These are phyloP conservation scores for Psettodes erumei DNA, from an alignment of 2,113 vertebrate species.

Conservation along the genomic window DNA sequence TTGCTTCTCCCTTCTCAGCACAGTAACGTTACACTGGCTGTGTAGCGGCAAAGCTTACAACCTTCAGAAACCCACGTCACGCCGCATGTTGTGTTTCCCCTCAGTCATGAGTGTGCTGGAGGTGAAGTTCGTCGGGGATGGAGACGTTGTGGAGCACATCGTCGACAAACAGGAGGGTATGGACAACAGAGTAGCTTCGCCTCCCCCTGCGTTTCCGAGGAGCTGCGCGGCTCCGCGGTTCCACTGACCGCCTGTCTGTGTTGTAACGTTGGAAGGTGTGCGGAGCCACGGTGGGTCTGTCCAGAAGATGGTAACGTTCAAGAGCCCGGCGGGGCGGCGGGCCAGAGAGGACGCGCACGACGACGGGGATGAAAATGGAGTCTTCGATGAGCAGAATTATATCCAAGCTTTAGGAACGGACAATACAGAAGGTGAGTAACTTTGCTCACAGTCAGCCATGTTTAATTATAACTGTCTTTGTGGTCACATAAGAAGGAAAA, in stretches of 20 bases:
- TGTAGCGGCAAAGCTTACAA: background rate
- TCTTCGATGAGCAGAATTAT: slow-evolving; percentile 87
- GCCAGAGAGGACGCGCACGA: slow-evolving; percentile 52
- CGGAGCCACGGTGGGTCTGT: slow-evolving; percentile 73
- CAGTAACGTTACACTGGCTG: background rate
- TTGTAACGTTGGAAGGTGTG: slow-evolving; percentile 62
- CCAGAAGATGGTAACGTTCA: slow-evolving; percentile 82
- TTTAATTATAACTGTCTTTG: background rate
- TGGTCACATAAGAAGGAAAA: too few relatives aligned
- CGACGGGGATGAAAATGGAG: slow-evolving; percentile 77
- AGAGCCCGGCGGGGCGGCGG: slow-evolving; percentile 77
- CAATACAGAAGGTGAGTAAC: slow-evolving; percentile 82
- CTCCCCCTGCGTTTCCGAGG: background rate
- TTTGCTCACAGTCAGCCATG: background rate
- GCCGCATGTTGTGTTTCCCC: background rate
- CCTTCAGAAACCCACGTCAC: background rate
- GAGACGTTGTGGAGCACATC: slow-evolving; percentile 92
- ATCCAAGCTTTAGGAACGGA: slow-evolving; percentile 85
- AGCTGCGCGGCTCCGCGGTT: background rate
- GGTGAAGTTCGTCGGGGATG: slow-evolving; percentile 91
- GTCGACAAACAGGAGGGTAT: slow-evolving; percentile 89
- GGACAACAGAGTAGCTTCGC: background rate
- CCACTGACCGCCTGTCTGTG: background rate
- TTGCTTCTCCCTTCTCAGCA: background rate
- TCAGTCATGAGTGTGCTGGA: slow-evolving; percentile 83